Percentiles rank a stretch among this genome's conserved stretches.
These are phyloP conservation scores for Spongilla lacustris DNA, from an alignment of 37 sponge, comb jelly and placozoan genomes.

Conservation along the genomic window DNA sequence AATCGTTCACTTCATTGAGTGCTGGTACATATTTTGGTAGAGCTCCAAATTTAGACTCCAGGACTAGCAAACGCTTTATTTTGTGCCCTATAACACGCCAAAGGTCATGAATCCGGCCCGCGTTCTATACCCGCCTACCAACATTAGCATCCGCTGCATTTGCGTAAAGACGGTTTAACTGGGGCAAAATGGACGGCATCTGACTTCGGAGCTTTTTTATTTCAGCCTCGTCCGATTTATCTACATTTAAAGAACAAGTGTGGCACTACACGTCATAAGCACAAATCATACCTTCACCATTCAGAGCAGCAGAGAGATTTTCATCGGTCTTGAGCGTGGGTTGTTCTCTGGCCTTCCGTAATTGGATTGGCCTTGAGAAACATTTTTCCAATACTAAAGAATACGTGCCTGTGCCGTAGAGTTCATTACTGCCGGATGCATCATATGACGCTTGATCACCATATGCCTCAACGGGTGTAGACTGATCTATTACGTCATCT, in stretches of 20 bases:
- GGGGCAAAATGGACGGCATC: neutral
- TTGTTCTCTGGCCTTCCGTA: neutral
- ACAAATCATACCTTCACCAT: neutral
- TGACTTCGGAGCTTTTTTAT: neutral
- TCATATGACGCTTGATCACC: neutral
- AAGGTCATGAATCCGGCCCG: too few relatives aligned
- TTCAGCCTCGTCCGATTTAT: neutral
- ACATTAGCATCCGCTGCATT: neutral
- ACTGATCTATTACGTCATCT: neutral
- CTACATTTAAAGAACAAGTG: neutral
- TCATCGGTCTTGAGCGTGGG: neutral
- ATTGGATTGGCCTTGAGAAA: neutral
- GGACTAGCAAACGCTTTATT: slow-evolving; percentile 15
- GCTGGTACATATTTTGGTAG: slow-evolving; percentile 31
- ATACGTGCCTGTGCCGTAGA: neutral
- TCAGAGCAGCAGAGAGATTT: neutral
- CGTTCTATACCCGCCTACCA: neutral
- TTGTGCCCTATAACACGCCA: neutral
- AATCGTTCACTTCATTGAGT: slow-evolving; percentile 16
- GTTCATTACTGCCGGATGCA: neutral
- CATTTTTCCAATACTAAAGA: neutral
- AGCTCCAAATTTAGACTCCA: slow-evolving; percentile 38
- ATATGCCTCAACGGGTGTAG: neutral
- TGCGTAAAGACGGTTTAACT: neutral
- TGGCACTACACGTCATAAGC: neutral